Evolutionary conservation across 2,888 invertebrate species (phyloP), one percentile per base, ranked within the genome.

Genomic region (Heliconius ismenius): DNA sequence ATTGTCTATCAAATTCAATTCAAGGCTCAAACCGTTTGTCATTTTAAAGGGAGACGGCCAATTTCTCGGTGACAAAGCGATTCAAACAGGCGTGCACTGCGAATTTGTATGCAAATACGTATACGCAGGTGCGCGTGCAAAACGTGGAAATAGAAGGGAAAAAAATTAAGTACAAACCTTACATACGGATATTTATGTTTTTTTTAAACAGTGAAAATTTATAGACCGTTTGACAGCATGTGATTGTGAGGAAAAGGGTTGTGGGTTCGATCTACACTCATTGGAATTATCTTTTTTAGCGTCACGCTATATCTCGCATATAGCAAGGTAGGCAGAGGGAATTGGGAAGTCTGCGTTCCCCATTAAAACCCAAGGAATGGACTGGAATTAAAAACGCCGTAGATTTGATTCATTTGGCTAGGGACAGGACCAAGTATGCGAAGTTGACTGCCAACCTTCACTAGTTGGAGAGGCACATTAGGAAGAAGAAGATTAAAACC

Each of bases 61-160:
- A 72, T 64, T 49, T 63, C 63, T 70, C 76, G 58, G 18, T 58
- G 70, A 65, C 76, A 65, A 72, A 76, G 76, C 76, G 72, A 39
- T 36, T 32, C 76, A 58, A 72, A 76, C 58, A 65, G 54, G 63
- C 69, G 75, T 75, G 75, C 68, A 43, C 11, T 43, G 62, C 58
- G 68, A 70, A 75, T 76, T 63, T 76, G 72, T 72, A 76, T 76
- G 72, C 76, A 58, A 72, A 76, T 76, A 63, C 36, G 49, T 21
- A 64, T 72, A 39, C 76, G 72, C 58, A 76, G 76, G 76, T 72
- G 70, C 72, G 36, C 70, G 21, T n/a, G 58, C 64, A 65, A 72
- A 72, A 72, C 72, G 72, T 76, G 32, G 36, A 62, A 36, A 36
- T n/a, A 39, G 60, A 73, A 63, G 39, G 39, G 62, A 9, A 62